Base-by-base conservation (phyloP, 2,888 invertebrate species). In the Emmelina monodactyla region DNA sequence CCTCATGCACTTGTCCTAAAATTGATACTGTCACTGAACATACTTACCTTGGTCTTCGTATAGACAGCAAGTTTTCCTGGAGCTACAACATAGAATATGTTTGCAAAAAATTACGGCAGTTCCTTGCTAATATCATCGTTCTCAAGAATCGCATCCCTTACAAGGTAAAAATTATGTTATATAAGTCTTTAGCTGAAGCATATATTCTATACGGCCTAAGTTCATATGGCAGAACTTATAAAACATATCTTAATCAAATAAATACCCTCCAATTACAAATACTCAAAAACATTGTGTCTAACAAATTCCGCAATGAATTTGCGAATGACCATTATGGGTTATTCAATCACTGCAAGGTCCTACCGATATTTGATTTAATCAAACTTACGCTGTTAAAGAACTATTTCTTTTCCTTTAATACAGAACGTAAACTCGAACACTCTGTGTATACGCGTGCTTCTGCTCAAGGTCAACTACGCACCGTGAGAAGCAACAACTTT, bases 181-280 rank as follows among this genome's bases (percentile, higher is more conserved):
- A 32, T 9, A 32, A 32, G 10, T 3, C 32, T n/a, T 12, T 32
- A 11, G 32, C 32, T 32, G 32, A 32, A 19, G 16, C 32, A 10
- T 22, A 32, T 9, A 19, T 32, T 6, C 16, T 12, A 19, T 32
- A 32, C 19, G 32, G 32, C 16, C 16, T 32, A 11, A 32, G 12
- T 14, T 12, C 19, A n/a, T 32, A n/a, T 22, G 32, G 32, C 10
- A 11, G 13, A 11, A 29, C 29, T 13, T 13, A 14, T 12, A 29
- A 12, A 12, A 29, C 29, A 6, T 29, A 29, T 13, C 29, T 29
- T 9, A 29, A 4, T 6, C 12, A n/a, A n/a, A n/a, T n/a, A n/a
- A n/a, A n/a, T n/a, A n/a, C n/a, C n/a, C n/a, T n/a, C n/a, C n/a
- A n/a, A n/a, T n/a, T n/a, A n/a, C n/a, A n/a, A n/a, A n/a, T n/a